A percentile compares a stretch with the other conserved stretches of the same genome.
phyloP scores from a whole-genome alignment of 2,113 vertebrate genomes.

The Pipra filicauda region DNA sequence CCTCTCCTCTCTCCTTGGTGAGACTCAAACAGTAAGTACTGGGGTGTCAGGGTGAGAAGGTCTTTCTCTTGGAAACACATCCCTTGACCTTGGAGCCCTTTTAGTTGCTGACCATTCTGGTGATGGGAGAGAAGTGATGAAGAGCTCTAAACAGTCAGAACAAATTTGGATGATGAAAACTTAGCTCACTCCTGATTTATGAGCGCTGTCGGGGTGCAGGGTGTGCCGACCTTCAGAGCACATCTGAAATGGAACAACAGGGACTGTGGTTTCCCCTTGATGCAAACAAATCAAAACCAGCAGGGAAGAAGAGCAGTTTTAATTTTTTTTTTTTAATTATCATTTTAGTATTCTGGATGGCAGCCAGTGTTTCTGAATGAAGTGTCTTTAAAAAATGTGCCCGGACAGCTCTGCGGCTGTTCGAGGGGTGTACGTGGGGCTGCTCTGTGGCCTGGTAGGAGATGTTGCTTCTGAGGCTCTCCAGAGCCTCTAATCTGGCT shows the following conservation, averaged over 20 bases:
- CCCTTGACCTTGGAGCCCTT: background rate
- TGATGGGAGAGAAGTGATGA: background rate
- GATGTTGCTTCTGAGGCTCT: background rate
- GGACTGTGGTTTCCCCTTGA: background rate
- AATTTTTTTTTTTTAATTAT: background rate
- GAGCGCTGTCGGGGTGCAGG: background rate
- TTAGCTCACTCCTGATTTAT: background rate
- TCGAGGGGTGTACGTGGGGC: background rate
- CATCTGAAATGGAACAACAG: background rate
- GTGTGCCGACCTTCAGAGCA: background rate
- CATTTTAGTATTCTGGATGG: background rate
- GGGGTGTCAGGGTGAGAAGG: background rate
- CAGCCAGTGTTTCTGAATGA: background rate
- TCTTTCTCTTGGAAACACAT: background rate
- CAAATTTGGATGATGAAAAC: background rate
- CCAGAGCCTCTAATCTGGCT: background rate
- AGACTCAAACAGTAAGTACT: background rate
- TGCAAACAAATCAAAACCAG: background rate
- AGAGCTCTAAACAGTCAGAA: background rate
- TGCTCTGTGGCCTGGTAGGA: background rate
- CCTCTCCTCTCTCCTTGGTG: background rate
- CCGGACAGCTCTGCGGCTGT: background rate
- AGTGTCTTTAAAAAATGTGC: background rate
- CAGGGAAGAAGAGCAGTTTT: background rate
- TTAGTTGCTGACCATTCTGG: background rate